Conservation (phyloP, 2,113 vertebrate genomes). For the Callospermophilus lateralis region DNA sequence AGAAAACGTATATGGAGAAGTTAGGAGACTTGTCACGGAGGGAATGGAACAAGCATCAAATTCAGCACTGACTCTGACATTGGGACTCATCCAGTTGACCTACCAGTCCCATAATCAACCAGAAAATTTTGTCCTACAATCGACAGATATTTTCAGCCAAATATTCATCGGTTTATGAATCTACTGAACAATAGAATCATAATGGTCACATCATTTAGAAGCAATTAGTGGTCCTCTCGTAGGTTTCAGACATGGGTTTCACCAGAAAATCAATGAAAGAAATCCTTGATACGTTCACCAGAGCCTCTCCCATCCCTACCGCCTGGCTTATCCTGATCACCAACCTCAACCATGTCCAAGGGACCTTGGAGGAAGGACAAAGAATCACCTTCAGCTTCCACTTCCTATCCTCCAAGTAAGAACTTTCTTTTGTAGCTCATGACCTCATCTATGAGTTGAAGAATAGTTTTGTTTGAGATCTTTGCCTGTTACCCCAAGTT, state of each 20-base stretch:
- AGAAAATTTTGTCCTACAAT: background rate
- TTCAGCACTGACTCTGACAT: background rate
- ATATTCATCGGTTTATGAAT: background rate
- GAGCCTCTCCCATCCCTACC: background rate
- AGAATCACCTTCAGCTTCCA: background rate
- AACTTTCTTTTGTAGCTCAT: background rate
- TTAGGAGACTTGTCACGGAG: background rate
- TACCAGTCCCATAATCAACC: background rate
- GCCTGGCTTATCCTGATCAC: too few relatives aligned
- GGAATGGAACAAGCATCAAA: background rate
- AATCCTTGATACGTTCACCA: background rate
- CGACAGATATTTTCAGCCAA: background rate
- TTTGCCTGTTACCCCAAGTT: background rate
- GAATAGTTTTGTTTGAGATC: background rate
- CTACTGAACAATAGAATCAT: background rate
- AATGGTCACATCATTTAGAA: background rate
- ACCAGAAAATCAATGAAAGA: background rate
- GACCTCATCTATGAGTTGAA: background rate
- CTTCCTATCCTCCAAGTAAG: background rate
- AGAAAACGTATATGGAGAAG: background rate
- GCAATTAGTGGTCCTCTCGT: background rate
- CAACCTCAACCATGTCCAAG: background rate
- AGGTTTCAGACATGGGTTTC: background rate
- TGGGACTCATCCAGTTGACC: background rate
- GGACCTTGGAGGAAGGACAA: background rate